phyloP scores from a whole-genome alignment of 2,888 invertebrate genomes.

The Phlogophora meticulosa region DNA sequence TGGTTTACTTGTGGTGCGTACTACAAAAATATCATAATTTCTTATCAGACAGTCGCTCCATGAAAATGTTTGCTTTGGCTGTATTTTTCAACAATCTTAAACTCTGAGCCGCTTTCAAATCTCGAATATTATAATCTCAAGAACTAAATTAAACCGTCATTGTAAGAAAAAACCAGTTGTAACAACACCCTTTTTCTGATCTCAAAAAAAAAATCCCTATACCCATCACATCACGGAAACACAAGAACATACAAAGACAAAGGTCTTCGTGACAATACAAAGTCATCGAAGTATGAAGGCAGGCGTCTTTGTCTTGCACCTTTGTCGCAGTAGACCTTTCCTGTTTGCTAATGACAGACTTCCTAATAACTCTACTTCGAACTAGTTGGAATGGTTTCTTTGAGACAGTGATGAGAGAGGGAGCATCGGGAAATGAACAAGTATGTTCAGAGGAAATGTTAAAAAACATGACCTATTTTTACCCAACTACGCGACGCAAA shows the following conservation, averaged over 20 bases:
- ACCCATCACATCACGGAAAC: background rate
- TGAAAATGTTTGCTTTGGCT: too few species aligned
- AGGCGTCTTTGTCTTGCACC: slow-evolving; percentile 50
- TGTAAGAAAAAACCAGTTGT: too few species aligned
- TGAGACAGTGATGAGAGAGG: slow-evolving; percentile 18
- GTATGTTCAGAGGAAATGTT: background rate
- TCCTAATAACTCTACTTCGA: slow-evolving; percentile 46
- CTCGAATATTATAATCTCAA: too few species aligned
- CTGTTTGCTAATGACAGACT: slow-evolving; percentile 61
- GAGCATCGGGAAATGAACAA: background rate
- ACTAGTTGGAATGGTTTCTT: slow-evolving; percentile 13
- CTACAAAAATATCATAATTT: too few species aligned
- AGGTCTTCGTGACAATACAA: slow-evolving; percentile 28
- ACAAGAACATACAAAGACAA: slow-evolving; percentile 15
- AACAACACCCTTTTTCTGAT: background rate
- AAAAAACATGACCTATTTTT: too few species aligned
- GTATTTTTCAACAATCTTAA: too few species aligned
- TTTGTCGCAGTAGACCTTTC: slow-evolving; percentile 51
- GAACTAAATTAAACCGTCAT: too few species aligned
- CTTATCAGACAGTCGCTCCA: too few species aligned
- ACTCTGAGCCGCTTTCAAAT: too few species aligned
- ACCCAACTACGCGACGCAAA: too few species aligned
- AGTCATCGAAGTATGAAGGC: slow-evolving; percentile 71
- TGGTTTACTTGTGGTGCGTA: too few species aligned
- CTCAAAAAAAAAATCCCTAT: background rate